A percentile compares a stretch with the other conserved stretches of the same genome.
Evolutionary conservation across 2,888 invertebrate genomes (phyloP).

Genomic region (Omphaloscelis lunosa): DNA sequence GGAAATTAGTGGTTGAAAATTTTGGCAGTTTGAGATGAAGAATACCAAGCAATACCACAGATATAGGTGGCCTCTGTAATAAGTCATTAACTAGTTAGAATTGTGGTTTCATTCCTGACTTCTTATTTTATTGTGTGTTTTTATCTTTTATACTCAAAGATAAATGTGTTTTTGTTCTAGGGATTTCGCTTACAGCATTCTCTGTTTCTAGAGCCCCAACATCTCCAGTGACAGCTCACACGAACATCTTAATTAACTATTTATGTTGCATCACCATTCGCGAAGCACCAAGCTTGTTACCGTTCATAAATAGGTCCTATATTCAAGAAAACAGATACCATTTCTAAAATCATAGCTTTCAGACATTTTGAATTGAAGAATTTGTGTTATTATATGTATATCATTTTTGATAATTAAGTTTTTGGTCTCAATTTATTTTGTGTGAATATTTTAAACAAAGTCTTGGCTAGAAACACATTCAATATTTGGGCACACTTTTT

Average conservation of each 20-base stretch:
- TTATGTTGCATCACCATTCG: conserved; percentile 23
- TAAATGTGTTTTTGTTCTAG: neutral
- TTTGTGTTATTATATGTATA: neutral
- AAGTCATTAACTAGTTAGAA: too few relatives aligned
- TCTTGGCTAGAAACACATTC: neutral
- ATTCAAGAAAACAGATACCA: conserved; percentile 3
- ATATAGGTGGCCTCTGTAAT: too few relatives aligned
- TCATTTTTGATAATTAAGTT: neutral
- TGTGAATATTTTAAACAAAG: neutral
- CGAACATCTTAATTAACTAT: conserved; percentile 51
- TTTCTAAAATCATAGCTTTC: neutral
- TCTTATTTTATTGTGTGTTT: too few relatives aligned
- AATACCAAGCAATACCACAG: too few relatives aligned
- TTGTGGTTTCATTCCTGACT: too few relatives aligned
- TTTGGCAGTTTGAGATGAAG: too few relatives aligned
- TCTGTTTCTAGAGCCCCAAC: conserved; percentile 14
- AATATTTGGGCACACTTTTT: conserved; percentile 4
- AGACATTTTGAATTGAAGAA: neutral
- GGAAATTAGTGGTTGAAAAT: too few relatives aligned
- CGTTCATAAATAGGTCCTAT: conserved; percentile 51
- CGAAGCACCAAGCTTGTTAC: conserved; percentile 18
- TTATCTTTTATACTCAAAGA: too few relatives aligned
- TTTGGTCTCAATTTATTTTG: neutral
- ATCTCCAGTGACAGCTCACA: conserved; percentile 34
- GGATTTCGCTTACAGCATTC: neutral